Conservation (phyloP, 2,888 invertebrate genomes). For the Macropis europaea region DNA sequence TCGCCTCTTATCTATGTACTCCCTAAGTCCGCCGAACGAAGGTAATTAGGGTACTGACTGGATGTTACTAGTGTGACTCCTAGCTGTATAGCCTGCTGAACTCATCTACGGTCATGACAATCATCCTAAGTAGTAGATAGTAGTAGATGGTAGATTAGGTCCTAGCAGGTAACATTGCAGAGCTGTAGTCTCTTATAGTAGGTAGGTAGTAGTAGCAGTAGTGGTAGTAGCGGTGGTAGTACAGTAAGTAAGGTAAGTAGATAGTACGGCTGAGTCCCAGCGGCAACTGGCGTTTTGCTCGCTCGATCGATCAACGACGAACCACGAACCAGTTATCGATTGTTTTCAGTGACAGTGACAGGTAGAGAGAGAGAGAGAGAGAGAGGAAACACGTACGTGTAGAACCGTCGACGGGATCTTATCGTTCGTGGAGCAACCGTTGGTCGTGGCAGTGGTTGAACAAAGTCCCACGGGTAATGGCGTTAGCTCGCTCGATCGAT, state of each 20-base stretch:
- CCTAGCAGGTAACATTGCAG: slow-evolving; percentile 77
- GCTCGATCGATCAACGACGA: slow-evolving; percentile 62
- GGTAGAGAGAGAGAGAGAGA: too few species aligned
- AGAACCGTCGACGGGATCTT: too few species aligned
- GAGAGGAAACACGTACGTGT: too few species aligned
- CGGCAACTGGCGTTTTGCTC: slow-evolving; percentile 66
- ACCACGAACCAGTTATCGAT: slow-evolving; percentile 35
- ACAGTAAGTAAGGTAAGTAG: slow-evolving; percentile 47
- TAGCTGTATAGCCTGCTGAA: slow-evolving; percentile 77
- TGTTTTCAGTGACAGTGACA: slow-evolving; percentile 49
- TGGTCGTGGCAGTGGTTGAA: too few species aligned
- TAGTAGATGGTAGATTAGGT: slow-evolving; percentile 71
- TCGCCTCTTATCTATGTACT: slow-evolving; percentile 77
- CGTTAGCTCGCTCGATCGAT: slow-evolving; percentile 67
- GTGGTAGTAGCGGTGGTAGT: slow-evolving; percentile 52
- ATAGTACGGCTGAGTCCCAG: slow-evolving; percentile 60
- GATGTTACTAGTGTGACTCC: slow-evolving; percentile 78
- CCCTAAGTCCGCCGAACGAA: slow-evolving; percentile 78
- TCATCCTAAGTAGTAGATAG: slow-evolving; percentile 78
- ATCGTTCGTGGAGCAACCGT: too few species aligned
- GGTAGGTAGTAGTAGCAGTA: slow-evolving; percentile 58
- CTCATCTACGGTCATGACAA: slow-evolving; percentile 79
- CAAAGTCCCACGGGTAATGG: too few species aligned
- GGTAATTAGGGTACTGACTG: slow-evolving; percentile 78
- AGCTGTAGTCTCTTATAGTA: slow-evolving; percentile 66